Percentiles rank a stretch among this genome's conserved stretches.
These are phyloP conservation scores for Melozone crissalis DNA, from an alignment of 2,113 vertebrate species.

Conservation along the genomic window DNA sequence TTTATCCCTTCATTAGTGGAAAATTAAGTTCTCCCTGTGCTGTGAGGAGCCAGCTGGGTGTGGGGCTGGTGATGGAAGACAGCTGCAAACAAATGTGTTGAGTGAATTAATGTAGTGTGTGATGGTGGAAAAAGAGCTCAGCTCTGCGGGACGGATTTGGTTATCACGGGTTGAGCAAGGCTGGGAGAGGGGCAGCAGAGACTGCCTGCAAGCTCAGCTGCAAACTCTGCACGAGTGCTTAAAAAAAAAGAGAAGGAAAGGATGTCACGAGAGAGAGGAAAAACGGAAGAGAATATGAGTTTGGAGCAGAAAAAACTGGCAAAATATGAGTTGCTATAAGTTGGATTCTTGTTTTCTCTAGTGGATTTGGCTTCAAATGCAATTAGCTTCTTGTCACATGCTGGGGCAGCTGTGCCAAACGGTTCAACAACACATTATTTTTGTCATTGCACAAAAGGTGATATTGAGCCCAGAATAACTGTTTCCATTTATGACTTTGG, in stretches of 20 bases:
- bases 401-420: slow-evolving; percentile 41
- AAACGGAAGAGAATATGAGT: not conserved
- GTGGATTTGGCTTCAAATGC: slow-evolving; percentile 51
- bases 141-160: not conserved
- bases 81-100: slow-evolving; percentile 56
- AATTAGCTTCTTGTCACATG: slow-evolving; percentile 60
- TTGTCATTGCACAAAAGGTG: slow-evolving; percentile 65
- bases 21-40: slow-evolving; percentile 24
- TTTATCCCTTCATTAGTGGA: slow-evolving; percentile 38
- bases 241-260: not conserved
- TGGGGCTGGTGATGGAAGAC: slow-evolving; percentile 26
- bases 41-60: not conserved
- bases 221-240: not conserved
- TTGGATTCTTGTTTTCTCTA: slow-evolving; percentile 41
- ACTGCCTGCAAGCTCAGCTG: not conserved
- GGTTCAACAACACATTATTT: slow-evolving; percentile 61
- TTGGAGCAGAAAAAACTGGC: slow-evolving; percentile 25
- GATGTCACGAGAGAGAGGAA: not conserved
- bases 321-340: slow-evolving; percentile 14
- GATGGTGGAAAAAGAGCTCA: slow-evolving; percentile 32
- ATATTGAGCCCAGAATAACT: slow-evolving; percentile 52
- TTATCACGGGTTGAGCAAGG: not conserved
- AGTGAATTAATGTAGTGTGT: slow-evolving; percentile 44
- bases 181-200: not conserved
- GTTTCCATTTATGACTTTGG: slow-evolving; percentile 59